Conservation (phyloP, 2,888 invertebrate species). For the Synergus gifuensis region DNA sequence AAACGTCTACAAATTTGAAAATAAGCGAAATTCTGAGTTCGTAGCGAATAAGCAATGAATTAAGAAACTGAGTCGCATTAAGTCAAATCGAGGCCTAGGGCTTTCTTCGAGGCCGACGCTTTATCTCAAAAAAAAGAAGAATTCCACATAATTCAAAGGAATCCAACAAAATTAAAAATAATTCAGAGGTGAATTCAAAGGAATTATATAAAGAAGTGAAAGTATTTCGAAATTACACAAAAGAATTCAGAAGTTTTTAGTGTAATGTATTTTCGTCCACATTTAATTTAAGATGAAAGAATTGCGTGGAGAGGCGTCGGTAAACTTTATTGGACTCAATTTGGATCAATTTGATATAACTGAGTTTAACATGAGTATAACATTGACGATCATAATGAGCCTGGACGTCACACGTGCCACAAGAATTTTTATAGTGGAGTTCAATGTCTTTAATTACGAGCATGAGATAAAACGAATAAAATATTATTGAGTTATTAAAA, state of each 20-base stretch:
- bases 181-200: too few species aligned
- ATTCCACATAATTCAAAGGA: too few species aligned
- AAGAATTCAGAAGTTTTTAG: background rate
- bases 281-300: slow-evolving; percentile 9
- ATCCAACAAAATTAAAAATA: too few species aligned
- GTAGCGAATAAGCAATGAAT: background rate
- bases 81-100: too few species aligned
- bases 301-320: background rate
- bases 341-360: slow-evolving; percentile 45
- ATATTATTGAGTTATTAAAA: background rate
- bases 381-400: slow-evolving; percentile 38
- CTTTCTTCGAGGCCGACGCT: too few species aligned
- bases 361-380: slow-evolving; percentile 51
- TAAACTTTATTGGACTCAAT: slow-evolving; percentile 58
- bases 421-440: background rate
- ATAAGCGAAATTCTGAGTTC: background rate
- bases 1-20: background rate
- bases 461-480: background rate
- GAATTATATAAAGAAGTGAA: too few species aligned
- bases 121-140: too few species aligned
- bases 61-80: background rate
- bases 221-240: too few species aligned
- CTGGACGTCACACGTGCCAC: background rate
- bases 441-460: background rate
- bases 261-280: background rate